Conservation (phyloP, 1,140 invertebrate species). For the Meloidogyne floridensis region DNA sequence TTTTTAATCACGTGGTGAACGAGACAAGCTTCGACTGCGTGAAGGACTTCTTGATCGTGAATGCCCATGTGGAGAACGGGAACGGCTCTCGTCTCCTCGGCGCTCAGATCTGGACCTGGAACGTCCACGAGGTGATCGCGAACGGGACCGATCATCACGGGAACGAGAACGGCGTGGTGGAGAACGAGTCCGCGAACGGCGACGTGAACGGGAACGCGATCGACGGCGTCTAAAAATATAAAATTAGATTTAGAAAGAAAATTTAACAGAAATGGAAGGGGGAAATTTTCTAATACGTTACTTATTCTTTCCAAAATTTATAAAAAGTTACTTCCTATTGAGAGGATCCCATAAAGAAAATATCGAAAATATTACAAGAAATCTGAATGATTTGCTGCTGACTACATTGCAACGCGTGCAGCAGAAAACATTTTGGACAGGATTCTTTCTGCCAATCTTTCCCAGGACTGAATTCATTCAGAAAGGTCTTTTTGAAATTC, state of each 20-base stretch:
- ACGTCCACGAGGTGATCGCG: conserved; percentile 23
- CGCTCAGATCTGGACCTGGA: background rate
- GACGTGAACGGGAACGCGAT: conserved; percentile 23
- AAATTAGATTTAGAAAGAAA: background rate
- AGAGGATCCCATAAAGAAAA: background rate
- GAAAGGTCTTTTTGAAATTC: background rate
- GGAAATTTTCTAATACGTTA: background rate
- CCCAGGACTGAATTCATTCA: conserved; percentile 4
- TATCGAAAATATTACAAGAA: background rate
- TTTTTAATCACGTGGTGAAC: conserved; percentile 27
- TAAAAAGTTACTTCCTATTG: background rate
- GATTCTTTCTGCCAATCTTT: background rate
- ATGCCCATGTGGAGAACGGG: background rate
- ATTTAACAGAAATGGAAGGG: background rate
- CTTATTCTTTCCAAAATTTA: background rate
- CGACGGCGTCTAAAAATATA: conserved; percentile 18
- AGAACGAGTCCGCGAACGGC: conserved; percentile 39
- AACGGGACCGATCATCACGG: conserved; percentile 20
- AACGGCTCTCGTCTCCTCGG: background rate
- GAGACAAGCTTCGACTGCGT: conserved; percentile 13
- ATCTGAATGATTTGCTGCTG: conserved; percentile 2
- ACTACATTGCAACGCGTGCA: background rate
- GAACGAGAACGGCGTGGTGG: conserved; percentile 29
- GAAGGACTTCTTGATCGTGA: conserved; percentile 26
- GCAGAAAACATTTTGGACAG: conserved; percentile 2